Evolutionary conservation across 2,113 vertebrate genomes (phyloP), one percentile per base, ranked within the genome.

Genomic region (Phainopepla nitens): DNA sequence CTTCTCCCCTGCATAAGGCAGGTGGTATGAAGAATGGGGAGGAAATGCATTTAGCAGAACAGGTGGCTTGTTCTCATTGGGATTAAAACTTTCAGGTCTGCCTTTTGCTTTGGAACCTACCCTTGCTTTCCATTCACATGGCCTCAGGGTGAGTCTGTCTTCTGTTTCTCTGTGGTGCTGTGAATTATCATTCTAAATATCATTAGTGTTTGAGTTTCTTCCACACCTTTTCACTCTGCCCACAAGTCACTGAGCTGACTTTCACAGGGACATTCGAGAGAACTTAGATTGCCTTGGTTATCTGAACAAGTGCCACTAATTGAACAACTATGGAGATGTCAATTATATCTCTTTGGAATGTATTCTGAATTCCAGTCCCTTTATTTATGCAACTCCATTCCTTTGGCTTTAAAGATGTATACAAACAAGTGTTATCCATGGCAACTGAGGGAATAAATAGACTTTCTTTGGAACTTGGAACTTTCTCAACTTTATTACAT

Each of bases 401-500:
- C 44, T 94, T 78, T 96, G 82, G 33, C 61, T 82, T n/a, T 78
- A 47, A 90, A 87, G 65, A 49, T 3, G 3, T 57, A 36, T 25
- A 71, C 77, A 93, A 88, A 19, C 71, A 82, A 82, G 53, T 35
- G 49, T 53, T 94, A 71, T 58, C 82, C 79, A 86, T 83, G 68
- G 68, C n/a, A 92, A 92, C 60, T 56, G 73, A 64, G 15, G 21
- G 60, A 95, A 87, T 56, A 96, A 96, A 94, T 86, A 92, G 45
- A 50, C 23, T 84, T 90, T 81, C 41, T 56, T 39, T 86, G 39
- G 36, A 95, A 57, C 62, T 53, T 28, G 27, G 57, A 87, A 33
- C 35, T 89, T 92, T 82, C n/a, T 81, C 33, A 58, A 8, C 33
- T 85, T 35, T 71, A 21, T 75, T 75, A 51, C 29, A 15, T 35